A percentile compares a stretch with the other conserved stretches of the same genome.
These are phyloP conservation scores for Scaptomyza reducta DNA, from an alignment of 2,888 invertebrate genomes.

Conservation along the genomic window DNA sequence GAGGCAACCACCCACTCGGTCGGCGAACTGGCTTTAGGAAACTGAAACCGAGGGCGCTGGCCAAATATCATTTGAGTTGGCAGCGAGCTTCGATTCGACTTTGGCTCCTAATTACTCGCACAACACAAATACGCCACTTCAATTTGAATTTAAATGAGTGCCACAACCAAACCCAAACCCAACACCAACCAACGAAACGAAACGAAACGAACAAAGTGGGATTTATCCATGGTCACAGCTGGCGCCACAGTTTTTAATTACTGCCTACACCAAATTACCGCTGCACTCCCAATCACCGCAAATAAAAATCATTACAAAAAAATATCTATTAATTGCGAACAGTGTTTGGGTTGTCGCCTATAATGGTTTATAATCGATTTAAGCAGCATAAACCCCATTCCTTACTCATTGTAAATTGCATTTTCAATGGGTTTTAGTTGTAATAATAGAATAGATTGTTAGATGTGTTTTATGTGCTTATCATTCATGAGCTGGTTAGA, in stretches of 20 bases:
- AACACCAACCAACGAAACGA: neutral
- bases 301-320: constrained; percentile 22
- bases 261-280: constrained; percentile 72
- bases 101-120: constrained; percentile 75
- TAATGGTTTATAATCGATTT: constrained; percentile 76
- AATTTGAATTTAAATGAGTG: constrained; percentile 76
- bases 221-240: constrained; percentile 59
- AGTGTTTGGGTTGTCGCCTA: constrained; percentile 44
- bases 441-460: constrained; percentile 5
- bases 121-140: constrained; percentile 74
- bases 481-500: no score
- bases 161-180: constrained; percentile 4
- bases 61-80: constrained; percentile 69
- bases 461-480: no score
- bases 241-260: constrained; percentile 75
- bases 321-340: constrained; percentile 66
- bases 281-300: constrained; percentile 40
- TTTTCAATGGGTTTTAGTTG: constrained; percentile 53
- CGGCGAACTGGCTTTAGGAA: neutral
- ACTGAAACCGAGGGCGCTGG: constrained; percentile 24
- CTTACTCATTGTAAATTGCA: constrained; percentile 47
- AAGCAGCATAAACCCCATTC: constrained; percentile 27
- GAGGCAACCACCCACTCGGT: constrained; percentile 10
- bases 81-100: constrained; percentile 68
- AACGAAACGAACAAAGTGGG: constrained; percentile 3